Evolutionary conservation across 2,113 vertebrate species (phyloP), one percentile per base, ranked within the genome.

Genomic region (Gorsachius goisagi): DNA sequence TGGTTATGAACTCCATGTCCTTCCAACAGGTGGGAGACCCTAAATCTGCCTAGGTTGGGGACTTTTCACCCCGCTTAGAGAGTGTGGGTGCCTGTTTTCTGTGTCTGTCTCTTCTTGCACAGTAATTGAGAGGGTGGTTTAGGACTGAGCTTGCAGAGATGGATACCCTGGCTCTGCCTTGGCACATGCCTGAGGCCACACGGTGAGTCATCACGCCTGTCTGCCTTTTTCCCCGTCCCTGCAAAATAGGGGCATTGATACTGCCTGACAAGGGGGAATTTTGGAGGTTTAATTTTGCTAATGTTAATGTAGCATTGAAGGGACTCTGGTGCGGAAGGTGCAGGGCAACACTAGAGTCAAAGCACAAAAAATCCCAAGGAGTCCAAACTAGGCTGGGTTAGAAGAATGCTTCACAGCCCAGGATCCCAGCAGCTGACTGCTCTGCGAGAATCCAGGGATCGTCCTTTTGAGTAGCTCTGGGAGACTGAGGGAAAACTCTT

Each of bases 21-120:
- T 69, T 88, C 16, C 39, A 72, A 41, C 27, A 23, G 30, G 4
- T 77, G 33, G n/a, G 22, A 81, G 85, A 2, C 53, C 37, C 28
- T 69, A 30, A 26, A 32, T 79, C 26, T 92, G 32, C 58, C 15
- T 14, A 4, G 11, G 9, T 1, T 19, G 27, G 27, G 59, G 17
- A 20, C 24, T 74, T 85, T 27, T 78, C 3, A 1, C 66, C 23
- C 22, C 0, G 0, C 27, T 59, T 35, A 23, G 7, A 11, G 33
- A 10, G 37, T 45, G 18, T 2, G 3, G 32, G 39, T 30, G 67
- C 39, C 21, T 58, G n/a, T 68, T 14, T 4, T 9, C 53, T 62
- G 30, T 28, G 27, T 49, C 17, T 71, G 53, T 62, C 62, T 69
- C 33, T 50, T 73, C 41, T 56, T 63, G 49, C 17, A 12, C 11